Evolutionary conservation across 1,140 invertebrate genomes (phyloP), one percentile per base, ranked within the genome.

Genomic region (Chelonus insularis): DNA sequence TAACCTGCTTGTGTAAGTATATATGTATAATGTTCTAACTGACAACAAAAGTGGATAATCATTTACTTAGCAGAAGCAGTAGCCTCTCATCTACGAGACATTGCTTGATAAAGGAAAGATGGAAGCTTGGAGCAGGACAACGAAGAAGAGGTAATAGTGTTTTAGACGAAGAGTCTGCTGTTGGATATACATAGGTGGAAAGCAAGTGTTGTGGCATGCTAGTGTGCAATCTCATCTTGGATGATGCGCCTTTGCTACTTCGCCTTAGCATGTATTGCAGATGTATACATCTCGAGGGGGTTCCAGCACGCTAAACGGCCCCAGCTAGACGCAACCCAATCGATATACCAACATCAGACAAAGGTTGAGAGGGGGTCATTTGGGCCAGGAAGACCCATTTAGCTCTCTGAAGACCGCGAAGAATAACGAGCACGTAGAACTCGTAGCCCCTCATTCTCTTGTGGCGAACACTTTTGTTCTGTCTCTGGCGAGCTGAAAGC

Each of bases 361-460:
- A 43, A 39, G 34, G 47, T 14, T 14, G 32, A 50, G 20, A n/a
- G 47, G 32, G 18, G 12, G 16, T 8, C 14, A 14, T 16, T 7
- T 2, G 8, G 41, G 41, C 16, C 21, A 6, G 12, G 7, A 14
- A 23, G 34, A 52, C 34, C 7, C 11, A 8, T 8, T 32, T 14
- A n/a, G 14, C 32, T 54, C 29, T 47, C 51, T 43, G 16, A 21
- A 37, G 23, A 48, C 23, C 43, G 45, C 21, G 11, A 7, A 48
- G 58, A 45, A 48, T 61, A 48, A 56, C 51, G 52, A 61, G 59
- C 37, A 56, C 50, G 59, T 61, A 48, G 32, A 32, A 36, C 45
- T 9, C 57, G 41, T 16, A 7, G 11, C 12, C 16, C 7, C 16
- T 7, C 41, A 20, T 7, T 58, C 41, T 18, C 5, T n/a, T 21